Evolutionary conservation across 2,888 invertebrate genomes (phyloP).

Genomic region (Aromia moschata): DNA sequence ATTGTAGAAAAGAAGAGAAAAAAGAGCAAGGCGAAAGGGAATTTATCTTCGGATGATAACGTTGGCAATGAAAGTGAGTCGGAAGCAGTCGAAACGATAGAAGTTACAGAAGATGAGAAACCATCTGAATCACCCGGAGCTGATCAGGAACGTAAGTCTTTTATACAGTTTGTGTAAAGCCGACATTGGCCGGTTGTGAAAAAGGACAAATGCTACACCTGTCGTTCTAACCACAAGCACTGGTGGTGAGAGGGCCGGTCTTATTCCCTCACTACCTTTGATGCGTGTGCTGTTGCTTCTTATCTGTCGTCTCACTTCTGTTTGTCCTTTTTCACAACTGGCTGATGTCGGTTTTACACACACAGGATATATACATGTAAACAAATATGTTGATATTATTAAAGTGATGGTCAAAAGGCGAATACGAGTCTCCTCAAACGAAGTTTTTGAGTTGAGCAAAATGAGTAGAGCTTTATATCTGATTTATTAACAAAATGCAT

Average conservation of each 20-base stretch:
- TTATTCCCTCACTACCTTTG: too few relatives aligned
- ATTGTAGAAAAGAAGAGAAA: slow-evolving; percentile 40
- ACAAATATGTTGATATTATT: not conserved
- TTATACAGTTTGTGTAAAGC: not conserved
- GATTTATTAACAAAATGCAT: not conserved
- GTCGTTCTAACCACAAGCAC: too few relatives aligned
- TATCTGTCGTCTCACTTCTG: too few relatives aligned
- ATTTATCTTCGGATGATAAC: slow-evolving; percentile 40
- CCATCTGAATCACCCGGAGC: slow-evolving; percentile 39
- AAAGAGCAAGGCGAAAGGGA: slow-evolving; percentile 45
- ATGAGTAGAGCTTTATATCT: slow-evolving; percentile 28
- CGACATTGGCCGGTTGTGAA: too few relatives aligned
- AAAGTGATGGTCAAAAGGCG: slow-evolving; percentile 53
- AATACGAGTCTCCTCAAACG: slow-evolving; percentile 50
- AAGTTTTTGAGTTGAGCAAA: slow-evolving; percentile 47
- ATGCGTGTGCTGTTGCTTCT: too few relatives aligned
- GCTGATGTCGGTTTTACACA: too few relatives aligned
- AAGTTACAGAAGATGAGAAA: slow-evolving; percentile 38
- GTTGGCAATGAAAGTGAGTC: not conserved
- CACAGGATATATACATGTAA: too few relatives aligned
- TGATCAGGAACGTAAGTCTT: slow-evolving; percentile 28
- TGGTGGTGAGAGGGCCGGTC: too few relatives aligned
- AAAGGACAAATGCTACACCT: too few relatives aligned
- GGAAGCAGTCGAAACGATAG: slow-evolving; percentile 27
- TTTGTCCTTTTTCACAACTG: too few relatives aligned